phyloP scores from a whole-genome alignment of 2,113 vertebrate species.

The Heteronetta atricapilla region DNA sequence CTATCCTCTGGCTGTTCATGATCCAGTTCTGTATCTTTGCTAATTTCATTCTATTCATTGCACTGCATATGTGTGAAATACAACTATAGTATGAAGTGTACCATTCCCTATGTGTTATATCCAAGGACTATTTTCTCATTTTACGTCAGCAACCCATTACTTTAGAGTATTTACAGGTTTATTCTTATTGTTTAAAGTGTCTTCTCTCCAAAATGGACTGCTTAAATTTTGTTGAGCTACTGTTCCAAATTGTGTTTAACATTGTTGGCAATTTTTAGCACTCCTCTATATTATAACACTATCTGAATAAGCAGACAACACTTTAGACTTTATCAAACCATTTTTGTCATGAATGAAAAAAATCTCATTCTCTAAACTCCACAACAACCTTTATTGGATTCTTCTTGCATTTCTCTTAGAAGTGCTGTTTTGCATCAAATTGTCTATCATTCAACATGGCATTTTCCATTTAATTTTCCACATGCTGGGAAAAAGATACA shows the following conservation, averaged over 20 bases:
- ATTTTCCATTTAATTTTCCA: background rate
- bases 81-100: fast-evolving
- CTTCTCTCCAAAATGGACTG: background rate
- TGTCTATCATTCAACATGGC: background rate
- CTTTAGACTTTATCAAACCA: background rate
- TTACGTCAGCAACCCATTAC: background rate
- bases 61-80: background rate
- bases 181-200: background rate
- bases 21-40: background rate
- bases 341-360: background rate
- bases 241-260: background rate
- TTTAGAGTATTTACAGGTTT: background rate
- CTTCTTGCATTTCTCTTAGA: background rate
- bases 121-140: background rate
- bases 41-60: background rate
- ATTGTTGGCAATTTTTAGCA: background rate
- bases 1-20: background rate
- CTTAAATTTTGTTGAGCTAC: background rate
- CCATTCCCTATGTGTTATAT: background rate
- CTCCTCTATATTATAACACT: background rate
- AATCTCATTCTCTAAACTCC: background rate
- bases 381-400: background rate
- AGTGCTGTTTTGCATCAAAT: background rate
- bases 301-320: background rate
- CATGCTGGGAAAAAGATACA: background rate